phyloP scores from a whole-genome alignment of 2,888 invertebrate species.

The Drosophila falleni region DNA sequence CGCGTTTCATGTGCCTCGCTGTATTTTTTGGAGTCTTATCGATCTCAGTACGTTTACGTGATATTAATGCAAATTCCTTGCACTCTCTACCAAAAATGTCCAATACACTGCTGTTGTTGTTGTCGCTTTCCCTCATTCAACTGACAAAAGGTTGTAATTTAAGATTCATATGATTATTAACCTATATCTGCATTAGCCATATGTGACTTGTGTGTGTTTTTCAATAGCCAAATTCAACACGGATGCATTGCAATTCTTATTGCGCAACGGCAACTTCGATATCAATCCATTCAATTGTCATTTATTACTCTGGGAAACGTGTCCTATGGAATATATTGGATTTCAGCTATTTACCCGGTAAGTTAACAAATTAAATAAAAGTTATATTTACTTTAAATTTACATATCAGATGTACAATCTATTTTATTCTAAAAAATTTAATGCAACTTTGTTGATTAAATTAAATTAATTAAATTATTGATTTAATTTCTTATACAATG shows the following conservation, averaged over 20 bases:
- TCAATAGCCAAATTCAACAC: slow-evolving; percentile 47
- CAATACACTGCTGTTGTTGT: slow-evolving; percentile 24
- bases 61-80: slow-evolving; percentile 49
- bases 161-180: slow-evolving; percentile 30
- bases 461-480: neutral
- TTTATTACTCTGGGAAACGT: slow-evolving; percentile 65
- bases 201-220: slow-evolving; percentile 30
- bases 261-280: slow-evolving; percentile 73
- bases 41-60: slow-evolving; percentile 49
- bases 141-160: slow-evolving; percentile 56
- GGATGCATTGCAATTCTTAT: slow-evolving; percentile 64
- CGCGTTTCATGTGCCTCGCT: slow-evolving; percentile 63
- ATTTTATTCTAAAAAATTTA: neutral
- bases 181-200: neutral
- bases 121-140: slow-evolving; percentile 57
- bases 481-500: neutral
- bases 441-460: neutral
- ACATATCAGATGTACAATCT: neutral
- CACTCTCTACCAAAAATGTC: slow-evolving; percentile 40
- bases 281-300: slow-evolving; percentile 79
- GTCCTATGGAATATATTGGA: slow-evolving; percentile 71
- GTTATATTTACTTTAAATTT: neutral
- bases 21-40: slow-evolving; percentile 20
- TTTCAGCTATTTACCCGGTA: slow-evolving; percentile 73
- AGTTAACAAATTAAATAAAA: slow-evolving; percentile 29